These are phyloP conservation scores for Lutraria rhynchaena DNA, from an alignment of 1,140 invertebrate genomes.

Conservation along the genomic window DNA sequence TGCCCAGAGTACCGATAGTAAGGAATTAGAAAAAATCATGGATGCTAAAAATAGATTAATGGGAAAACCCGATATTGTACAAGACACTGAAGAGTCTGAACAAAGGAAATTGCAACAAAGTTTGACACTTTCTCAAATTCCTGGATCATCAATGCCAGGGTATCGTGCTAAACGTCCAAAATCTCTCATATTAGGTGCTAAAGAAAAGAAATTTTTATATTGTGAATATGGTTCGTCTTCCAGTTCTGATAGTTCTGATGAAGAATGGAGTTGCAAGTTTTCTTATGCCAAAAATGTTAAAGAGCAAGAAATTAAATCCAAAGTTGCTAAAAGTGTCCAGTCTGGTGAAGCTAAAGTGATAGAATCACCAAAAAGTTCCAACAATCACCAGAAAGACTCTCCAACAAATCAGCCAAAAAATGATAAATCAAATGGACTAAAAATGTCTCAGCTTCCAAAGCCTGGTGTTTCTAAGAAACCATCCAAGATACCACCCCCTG, in stretches of 20 bases:
- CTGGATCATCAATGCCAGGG: conserved; percentile 40
- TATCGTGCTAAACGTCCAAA: conserved; percentile 67
- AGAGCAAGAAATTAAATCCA: conserved; percentile 43
- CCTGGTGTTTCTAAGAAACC: conserved; percentile 42
- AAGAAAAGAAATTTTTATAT: conserved; percentile 72
- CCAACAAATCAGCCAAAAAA: conserved; percentile 10
- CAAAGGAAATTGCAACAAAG: conserved; percentile 46
- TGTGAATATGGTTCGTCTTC: conserved; percentile 72
- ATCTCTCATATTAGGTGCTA: conserved; percentile 71
- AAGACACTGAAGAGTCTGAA: conserved; percentile 67
- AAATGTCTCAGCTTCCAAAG: conserved; percentile 26
- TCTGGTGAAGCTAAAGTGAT: conserved; percentile 62
- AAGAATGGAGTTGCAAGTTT: conserved; percentile 59
- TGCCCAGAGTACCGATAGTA: neutral
- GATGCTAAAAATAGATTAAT: conserved; percentile 47
- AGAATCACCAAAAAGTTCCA: conserved; percentile 33
- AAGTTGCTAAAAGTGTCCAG: conserved; percentile 43
- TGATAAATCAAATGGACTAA: neutral
- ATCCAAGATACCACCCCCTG: conserved; percentile 67
- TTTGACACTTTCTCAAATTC: conserved; percentile 41
- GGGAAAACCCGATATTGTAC: conserved; percentile 68
- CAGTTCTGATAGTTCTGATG: conserved; percentile 58
- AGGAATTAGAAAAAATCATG: neutral
- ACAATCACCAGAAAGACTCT: neutral
- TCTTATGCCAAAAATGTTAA: conserved; percentile 60